Evolutionary conservation across 2,113 vertebrate species (phyloP).

Genomic region (Cranoglanis bouderius): DNA sequence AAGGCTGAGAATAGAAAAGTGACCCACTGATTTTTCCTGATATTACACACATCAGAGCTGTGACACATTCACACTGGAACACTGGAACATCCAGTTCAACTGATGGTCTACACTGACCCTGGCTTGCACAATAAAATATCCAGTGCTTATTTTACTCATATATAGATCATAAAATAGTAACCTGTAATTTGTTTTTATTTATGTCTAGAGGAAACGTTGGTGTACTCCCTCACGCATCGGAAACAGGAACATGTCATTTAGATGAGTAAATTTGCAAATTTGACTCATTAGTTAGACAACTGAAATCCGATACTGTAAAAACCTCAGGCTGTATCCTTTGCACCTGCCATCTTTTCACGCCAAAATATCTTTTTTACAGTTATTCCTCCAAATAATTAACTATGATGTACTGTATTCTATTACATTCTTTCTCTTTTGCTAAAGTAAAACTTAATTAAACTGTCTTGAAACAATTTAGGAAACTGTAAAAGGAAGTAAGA

Average conservation of each 20-base stretch:
- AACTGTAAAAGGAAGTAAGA: too few species aligned
- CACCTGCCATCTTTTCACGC: neutral
- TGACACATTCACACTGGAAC: neutral
- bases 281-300: too few species aligned
- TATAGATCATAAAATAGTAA: neutral
- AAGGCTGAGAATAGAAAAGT: constrained; percentile 21
- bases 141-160: neutral
- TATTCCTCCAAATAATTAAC: neutral
- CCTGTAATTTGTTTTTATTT: neutral
- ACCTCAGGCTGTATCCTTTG: neutral
- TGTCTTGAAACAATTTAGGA: neutral
- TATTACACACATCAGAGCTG: neutral
- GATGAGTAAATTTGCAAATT: neutral
- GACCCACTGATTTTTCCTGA: neutral
- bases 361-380: neutral
- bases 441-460: neutral
- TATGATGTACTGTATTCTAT: neutral
- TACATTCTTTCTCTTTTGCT: neutral
- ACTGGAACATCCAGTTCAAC: neutral
- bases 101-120: neutral
- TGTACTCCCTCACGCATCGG: neutral
- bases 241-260: neutral
- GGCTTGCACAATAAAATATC: neutral
- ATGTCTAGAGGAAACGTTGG: neutral
- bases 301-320: neutral